Percentiles rank a stretch among this genome's conserved stretches.
Evolutionary conservation across 35 echinoderm and acorn worm genomes (phyloP).

Genomic region (Chiridota heheva): DNA sequence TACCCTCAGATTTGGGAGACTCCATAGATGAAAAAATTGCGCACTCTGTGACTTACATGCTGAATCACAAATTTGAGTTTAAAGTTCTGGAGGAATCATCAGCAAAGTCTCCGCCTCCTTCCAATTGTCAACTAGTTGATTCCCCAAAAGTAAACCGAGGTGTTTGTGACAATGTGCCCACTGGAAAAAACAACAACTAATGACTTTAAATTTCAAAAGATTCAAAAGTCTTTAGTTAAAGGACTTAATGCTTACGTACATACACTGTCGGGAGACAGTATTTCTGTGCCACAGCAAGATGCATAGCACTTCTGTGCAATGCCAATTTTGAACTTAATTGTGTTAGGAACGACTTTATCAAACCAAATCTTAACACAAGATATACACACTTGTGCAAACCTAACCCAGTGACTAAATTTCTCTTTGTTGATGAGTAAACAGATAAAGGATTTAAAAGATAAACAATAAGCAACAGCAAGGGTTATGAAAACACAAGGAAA

Average conservation of each 20-base stretch:
- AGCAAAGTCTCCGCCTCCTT: slow-evolving; percentile 7
- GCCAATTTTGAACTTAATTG: slow-evolving; percentile 26
- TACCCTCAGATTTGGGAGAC: neutral
- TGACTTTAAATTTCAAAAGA: slow-evolving; percentile 30
- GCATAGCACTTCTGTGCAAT: neutral
- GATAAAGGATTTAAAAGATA: slow-evolving; percentile 32
- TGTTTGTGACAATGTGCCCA: slow-evolving; percentile 7
- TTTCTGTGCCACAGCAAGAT: neutral
- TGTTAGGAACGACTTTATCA: slow-evolving; percentile 4
- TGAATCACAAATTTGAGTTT: neutral
- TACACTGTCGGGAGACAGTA: neutral
- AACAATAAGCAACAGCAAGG: neutral
- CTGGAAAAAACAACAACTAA: neutral
- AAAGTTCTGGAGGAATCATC: slow-evolving; percentile 19
- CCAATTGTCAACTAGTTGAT: slow-evolving; percentile 36
- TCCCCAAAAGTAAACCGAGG: slow-evolving; percentile 33
- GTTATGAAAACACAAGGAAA: slow-evolving; percentile 21
- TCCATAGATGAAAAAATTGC: neutral
- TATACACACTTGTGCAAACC: slow-evolving; percentile 34
- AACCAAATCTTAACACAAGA: neutral
- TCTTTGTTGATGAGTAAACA: slow-evolving; percentile 52
- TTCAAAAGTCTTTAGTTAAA: slow-evolving; percentile 33
- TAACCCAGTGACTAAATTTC: slow-evolving; percentile 19
- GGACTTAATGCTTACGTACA: neutral
- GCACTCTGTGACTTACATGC: neutral